Base-by-base conservation (phyloP, 2,113 vertebrate species). In the Athene noctua region DNA sequence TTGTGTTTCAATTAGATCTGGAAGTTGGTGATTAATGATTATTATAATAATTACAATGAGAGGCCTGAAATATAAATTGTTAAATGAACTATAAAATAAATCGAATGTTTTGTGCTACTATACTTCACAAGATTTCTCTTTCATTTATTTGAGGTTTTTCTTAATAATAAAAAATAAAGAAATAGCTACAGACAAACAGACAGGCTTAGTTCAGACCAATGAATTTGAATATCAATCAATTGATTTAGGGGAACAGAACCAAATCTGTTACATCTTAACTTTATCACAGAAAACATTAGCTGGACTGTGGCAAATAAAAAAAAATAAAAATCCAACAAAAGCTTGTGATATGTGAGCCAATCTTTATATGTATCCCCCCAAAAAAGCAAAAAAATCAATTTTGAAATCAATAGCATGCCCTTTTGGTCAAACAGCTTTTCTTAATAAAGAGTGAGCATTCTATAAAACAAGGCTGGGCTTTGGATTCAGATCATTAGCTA, bases 381-480 rank as follows among this genome's bases (percentile, higher is more conserved):
- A 80, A 67, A 34, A 27, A 12, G 21, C 18, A 14, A 61, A 42
- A 94, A 95, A 97, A 97, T 96, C 95, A 96, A 96, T 97, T 98
- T 97, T 92, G 84, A 95, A 97, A 97, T 98, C 97, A 96, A 98
- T 98, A 97, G 87, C 91, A 95, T 96, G 97, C 84, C 96, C 87
- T 97, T 97, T 97, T 68, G 13, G 92, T 94, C 95, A 96, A 97
- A 96, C 89, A 97, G 93, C 96, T 98, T 97, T 98, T 92, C 95
- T 98, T 98, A 98, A 98, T 95, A 97, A 97, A 97, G 97, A 97
- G 85, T 96, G 94, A 98, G 94, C 94, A 97, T 97, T 97, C 95
- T 87, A 97, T 97, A 97, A 98, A 97, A 97, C 90, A 97, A 96
- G 89, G 65, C 79, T 96, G 95, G 29, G 40, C 82, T 97, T 97